Evolutionary conservation across 2,888 invertebrate species (phyloP).

Genomic region (Ochropleura plecta): DNA sequence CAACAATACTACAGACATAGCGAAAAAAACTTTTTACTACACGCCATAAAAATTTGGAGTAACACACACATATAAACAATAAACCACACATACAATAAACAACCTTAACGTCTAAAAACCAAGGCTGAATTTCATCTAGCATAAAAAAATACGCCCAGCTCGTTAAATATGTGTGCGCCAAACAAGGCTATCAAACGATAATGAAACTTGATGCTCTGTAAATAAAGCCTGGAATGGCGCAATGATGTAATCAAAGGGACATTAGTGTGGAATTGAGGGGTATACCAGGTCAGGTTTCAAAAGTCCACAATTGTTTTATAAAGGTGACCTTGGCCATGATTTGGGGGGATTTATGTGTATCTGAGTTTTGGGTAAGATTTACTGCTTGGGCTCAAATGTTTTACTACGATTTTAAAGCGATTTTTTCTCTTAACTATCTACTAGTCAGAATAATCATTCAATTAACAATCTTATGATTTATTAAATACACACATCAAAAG

Average conservation of each 20-base stretch:
- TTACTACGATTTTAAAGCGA: background rate
- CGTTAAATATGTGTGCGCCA: constrained; percentile 52
- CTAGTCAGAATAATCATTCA: background rate
- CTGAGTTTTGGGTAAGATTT: background rate
- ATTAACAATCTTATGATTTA: background rate
- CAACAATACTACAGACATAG: constrained; percentile 43
- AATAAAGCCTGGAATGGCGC: constrained; percentile 45
- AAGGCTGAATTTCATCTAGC: constrained; percentile 27
- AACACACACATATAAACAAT: constrained; percentile 50
- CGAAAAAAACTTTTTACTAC: constrained; percentile 51
- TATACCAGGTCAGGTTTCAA: constrained; percentile 58
- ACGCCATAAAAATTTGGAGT: constrained; percentile 44
- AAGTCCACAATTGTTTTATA: constrained; percentile 51
- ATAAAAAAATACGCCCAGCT: constrained; percentile 32
- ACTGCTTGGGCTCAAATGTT: background rate
- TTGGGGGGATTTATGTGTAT: constrained; percentile 5
- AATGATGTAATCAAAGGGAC: constrained; percentile 33
- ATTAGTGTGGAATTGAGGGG: constrained; percentile 44
- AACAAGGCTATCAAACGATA: constrained; percentile 53
- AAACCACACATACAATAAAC: constrained; percentile 28
- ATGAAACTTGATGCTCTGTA: constrained; percentile 48
- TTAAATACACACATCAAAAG: too few relatives aligned
- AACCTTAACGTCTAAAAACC: constrained; percentile 19
- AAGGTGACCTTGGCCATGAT: constrained; percentile 28
- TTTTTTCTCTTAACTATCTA: background rate